Percentiles rank a stretch among this genome's conserved stretches.
Conservation (phyloP, 2,888 invertebrate species). For the Spodoptera littoralis region DNA sequence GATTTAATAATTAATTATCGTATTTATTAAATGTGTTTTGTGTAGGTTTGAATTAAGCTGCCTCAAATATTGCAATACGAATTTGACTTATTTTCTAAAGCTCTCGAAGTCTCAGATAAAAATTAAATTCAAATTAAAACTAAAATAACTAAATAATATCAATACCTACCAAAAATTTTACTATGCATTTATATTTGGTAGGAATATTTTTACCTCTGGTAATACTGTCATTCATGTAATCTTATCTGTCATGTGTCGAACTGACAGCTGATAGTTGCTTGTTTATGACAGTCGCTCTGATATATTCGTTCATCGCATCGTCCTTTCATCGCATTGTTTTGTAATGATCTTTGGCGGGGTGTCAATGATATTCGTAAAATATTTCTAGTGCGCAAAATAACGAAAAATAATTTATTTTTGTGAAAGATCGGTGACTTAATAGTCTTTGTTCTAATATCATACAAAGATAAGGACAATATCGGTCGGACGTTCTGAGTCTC, state of each 20-base stretch:
- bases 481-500: constrained; percentile 87
- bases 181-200: neutral
- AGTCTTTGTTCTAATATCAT: constrained; percentile 39
- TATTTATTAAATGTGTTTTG: too few relatives aligned
- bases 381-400: constrained; percentile 38
- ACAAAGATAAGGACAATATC: constrained; percentile 57
- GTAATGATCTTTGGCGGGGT: constrained; percentile 45
- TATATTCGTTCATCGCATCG: constrained; percentile 1
- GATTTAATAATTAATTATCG: too few relatives aligned
- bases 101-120: too few relatives aligned
- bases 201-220: constrained; percentile 1
- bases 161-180: too few relatives aligned
- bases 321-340: constrained; percentile 37
- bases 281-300: neutral
- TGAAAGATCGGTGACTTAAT: constrained; percentile 12
- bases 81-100: too few relatives aligned
- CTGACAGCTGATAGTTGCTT: constrained; percentile 10
- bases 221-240: neutral
- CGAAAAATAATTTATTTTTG: constrained; percentile 12
- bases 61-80: too few relatives aligned
- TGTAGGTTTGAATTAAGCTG: too few relatives aligned
- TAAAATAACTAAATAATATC: too few relatives aligned
- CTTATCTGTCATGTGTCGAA: constrained; percentile 29
- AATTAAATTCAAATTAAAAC: too few relatives aligned
- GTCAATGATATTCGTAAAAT: constrained; percentile 42